These are phyloP conservation scores for Lathamus discolor DNA, from an alignment of 2,113 vertebrate species.

Conservation along the genomic window DNA sequence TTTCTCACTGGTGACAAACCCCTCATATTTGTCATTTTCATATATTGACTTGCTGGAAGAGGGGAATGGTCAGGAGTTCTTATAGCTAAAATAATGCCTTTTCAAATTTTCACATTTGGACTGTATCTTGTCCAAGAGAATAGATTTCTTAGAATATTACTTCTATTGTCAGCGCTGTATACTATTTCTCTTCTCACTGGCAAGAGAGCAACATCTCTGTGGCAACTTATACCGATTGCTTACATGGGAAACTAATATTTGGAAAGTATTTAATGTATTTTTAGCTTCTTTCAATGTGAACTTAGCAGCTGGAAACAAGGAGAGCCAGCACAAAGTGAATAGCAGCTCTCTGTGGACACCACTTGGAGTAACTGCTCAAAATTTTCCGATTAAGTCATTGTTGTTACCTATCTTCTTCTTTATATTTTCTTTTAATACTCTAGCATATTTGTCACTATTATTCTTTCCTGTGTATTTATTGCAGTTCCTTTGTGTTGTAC, in stretches of 20 bases:
- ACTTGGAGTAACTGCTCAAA: background rate
- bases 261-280: slow-evolving; percentile 25
- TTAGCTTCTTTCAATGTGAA: slow-evolving; percentile 29
- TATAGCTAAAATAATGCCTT: background rate
- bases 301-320: slow-evolving; percentile 30
- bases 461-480: background rate
- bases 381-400: background rate
- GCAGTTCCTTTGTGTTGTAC: background rate
- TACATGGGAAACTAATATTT: slow-evolving; percentile 19
- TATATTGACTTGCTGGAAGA: background rate
- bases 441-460: background rate
- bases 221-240: slow-evolving; percentile 2
- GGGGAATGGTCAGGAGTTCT: background rate
- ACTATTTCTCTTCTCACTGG: background rate
- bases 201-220: background rate
- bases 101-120: background rate
- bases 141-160: background rate
- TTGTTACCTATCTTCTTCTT: background rate
- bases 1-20: background rate
- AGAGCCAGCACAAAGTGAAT: background rate
- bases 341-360: slow-evolving; percentile 3
- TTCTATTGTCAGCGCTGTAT: background rate
- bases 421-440: background rate
- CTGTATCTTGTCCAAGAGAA: background rate
- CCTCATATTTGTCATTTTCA: background rate